Percentiles rank a stretch among this genome's conserved stretches.
Conservation (phyloP, 35 echinoderm and acorn worm species). For the Apostichopus japonicus region DNA sequence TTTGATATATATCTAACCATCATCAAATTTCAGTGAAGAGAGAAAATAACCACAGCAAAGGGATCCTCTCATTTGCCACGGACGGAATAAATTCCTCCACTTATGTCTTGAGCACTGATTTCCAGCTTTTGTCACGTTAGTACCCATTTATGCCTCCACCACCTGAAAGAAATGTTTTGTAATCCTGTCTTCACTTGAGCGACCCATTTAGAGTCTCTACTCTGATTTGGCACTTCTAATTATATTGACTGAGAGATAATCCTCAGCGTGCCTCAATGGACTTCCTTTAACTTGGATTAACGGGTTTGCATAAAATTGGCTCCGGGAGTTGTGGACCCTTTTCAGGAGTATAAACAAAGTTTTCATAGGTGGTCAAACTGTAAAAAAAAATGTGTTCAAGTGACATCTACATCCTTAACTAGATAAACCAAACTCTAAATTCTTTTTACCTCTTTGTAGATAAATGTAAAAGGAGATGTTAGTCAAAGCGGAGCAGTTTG, state of each 20-base stretch:
- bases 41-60: no score
- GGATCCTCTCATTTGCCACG: not conserved
- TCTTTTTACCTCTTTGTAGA: no score
- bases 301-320: slow-evolving; percentile 3
- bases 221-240: slow-evolving; percentile 2
- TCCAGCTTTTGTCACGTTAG: slow-evolving; percentile 26
- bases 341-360: not conserved
- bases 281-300: slow-evolving; percentile 36
- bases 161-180: slow-evolving; percentile 15
- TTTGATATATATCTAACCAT: no score
- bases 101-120: not conserved
- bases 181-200: not conserved
- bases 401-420: no score
- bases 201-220: not conserved
- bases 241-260: slow-evolving; percentile 16
- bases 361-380: not conserved
- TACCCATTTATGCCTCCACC: not conserved
- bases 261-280: not conserved
- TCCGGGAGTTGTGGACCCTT: not conserved
- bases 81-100: not conserved
- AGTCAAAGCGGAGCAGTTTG: no score
- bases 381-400: not conserved
- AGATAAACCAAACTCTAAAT: no score
- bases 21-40: no score
- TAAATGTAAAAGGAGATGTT: no score